A percentile compares a stretch with the other conserved stretches of the same genome.
Conservation (phyloP, 2,113 vertebrate species). For the Chinchilla lanigera region DNA sequence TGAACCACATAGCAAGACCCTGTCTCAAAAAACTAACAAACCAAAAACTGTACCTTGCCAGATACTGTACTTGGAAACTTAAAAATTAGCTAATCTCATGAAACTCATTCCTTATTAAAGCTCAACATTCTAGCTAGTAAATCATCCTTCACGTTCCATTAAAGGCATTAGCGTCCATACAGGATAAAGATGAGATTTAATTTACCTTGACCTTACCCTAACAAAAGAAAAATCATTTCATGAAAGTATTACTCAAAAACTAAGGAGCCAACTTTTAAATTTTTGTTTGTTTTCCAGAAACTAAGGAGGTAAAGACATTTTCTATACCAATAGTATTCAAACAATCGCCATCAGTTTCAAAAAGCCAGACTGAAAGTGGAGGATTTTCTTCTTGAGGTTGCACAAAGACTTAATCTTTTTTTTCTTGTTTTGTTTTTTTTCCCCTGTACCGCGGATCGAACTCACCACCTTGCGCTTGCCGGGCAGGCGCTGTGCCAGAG, state of each 20-base stretch:
- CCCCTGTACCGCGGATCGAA: too few species aligned
- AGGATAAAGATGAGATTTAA: conserved; percentile 81
- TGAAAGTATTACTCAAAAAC: conserved; percentile 78
- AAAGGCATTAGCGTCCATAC: conserved; percentile 85
- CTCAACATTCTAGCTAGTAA: conserved; percentile 70
- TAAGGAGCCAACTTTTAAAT: conserved; percentile 70
- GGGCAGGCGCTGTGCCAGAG: too few species aligned
- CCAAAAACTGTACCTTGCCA: not conserved
- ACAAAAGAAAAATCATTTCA: conserved; percentile 71
- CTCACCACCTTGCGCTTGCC: too few species aligned
- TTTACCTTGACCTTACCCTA: conserved; percentile 81
- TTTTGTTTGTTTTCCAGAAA: not conserved
- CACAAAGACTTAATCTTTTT: too few species aligned
- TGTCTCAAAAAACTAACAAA: not conserved
- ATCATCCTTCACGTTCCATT: conserved; percentile 81
- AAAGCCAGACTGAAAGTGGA: conserved; percentile 85
- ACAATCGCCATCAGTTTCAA: not conserved
- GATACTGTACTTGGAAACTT: not conserved
- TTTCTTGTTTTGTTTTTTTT: too few species aligned
- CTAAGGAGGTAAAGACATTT: not conserved
- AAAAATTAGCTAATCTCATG: conserved; percentile 66
- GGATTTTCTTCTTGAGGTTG: conserved; percentile 96
- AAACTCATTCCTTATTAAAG: conserved; percentile 73
- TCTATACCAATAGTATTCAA: not conserved
- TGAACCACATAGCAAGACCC: not conserved